These are phyloP conservation scores for Enteromius trimaculatus DNA, from an alignment of 2,797 vertebrate species.

Conservation along the genomic window DNA sequence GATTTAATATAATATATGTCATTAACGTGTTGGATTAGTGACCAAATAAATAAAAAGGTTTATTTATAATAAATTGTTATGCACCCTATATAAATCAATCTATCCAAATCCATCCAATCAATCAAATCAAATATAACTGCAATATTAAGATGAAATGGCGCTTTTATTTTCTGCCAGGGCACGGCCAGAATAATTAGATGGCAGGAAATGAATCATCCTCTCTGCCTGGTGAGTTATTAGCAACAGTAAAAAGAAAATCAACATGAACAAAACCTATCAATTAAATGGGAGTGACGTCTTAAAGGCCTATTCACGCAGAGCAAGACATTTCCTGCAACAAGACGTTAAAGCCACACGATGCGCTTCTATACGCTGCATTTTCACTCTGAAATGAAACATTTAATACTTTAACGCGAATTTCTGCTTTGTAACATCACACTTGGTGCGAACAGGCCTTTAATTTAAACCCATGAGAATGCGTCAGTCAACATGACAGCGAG, in stretches of 20 bases:
- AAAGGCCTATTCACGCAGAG: background rate
- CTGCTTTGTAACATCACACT: constrained; percentile 1
- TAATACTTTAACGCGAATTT: background rate
- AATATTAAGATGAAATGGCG: background rate
- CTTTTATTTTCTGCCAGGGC: background rate
- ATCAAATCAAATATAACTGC: background rate
- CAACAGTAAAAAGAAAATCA: constrained; percentile 4
- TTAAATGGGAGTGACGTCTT: background rate
- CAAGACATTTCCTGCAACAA: background rate
- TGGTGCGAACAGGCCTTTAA: background rate
- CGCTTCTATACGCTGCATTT: background rate
- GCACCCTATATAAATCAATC: background rate
- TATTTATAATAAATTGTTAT: background rate
- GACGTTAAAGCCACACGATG: background rate
- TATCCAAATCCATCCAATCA: background rate
- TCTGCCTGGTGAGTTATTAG: constrained; percentile 30
- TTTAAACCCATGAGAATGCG: background rate
- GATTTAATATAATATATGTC: background rate
- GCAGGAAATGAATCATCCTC: constrained; percentile 30
- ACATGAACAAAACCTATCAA: constrained; percentile 23
- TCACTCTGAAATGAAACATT: background rate
- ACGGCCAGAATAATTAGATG: constrained; percentile 17
- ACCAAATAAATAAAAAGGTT: background rate
- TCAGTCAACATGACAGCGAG: constrained; percentile 13
- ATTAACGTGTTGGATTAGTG: background rate